These are phyloP conservation scores for Megaceryle torquata DNA, from an alignment of 2,113 vertebrate genomes.

Conservation along the genomic window DNA sequence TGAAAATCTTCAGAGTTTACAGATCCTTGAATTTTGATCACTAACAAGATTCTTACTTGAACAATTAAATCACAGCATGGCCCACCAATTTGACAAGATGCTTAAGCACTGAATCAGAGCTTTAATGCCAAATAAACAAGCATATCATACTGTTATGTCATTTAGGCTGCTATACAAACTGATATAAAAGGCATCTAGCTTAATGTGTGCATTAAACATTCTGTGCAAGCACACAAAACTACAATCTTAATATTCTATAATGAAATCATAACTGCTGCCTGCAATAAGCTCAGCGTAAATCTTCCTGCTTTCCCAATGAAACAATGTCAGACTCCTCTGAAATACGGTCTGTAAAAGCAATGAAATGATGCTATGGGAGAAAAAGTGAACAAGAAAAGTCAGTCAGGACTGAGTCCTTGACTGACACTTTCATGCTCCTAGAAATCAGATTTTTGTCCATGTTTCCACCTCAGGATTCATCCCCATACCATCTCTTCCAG, in stretches of 20 bases:
- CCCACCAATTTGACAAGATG: not conserved
- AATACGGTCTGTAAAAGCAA: not conserved
- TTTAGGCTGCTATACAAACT: conserved; percentile 30
- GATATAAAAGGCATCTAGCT: conserved; percentile 13
- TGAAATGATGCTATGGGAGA: not conserved
- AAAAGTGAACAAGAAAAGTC: not conserved
- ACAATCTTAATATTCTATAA: conserved; percentile 19
- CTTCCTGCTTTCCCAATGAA: not conserved
- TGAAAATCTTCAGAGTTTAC: conserved; percentile 1
- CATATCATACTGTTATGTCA: not conserved
- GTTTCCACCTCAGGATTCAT: not conserved
- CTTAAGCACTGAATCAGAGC: not conserved
- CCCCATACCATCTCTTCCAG: not conserved
- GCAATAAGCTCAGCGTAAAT: conserved; percentile 34
- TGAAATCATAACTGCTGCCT: conserved; percentile 11
- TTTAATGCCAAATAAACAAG: conserved; percentile 46
- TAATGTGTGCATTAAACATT: conserved; percentile 37
- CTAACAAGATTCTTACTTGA: not conserved
- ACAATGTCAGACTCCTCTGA: not conserved
- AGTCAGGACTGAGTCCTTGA: not conserved
- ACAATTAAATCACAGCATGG: conserved; percentile 15
- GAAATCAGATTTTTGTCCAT: not conserved
- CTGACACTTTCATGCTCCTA: not conserved
- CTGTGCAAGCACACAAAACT: conserved; percentile 21
- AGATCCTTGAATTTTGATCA: not conserved